phyloP scores from a whole-genome alignment of 1,140 invertebrate species.

The Solenopsis fugax region DNA sequence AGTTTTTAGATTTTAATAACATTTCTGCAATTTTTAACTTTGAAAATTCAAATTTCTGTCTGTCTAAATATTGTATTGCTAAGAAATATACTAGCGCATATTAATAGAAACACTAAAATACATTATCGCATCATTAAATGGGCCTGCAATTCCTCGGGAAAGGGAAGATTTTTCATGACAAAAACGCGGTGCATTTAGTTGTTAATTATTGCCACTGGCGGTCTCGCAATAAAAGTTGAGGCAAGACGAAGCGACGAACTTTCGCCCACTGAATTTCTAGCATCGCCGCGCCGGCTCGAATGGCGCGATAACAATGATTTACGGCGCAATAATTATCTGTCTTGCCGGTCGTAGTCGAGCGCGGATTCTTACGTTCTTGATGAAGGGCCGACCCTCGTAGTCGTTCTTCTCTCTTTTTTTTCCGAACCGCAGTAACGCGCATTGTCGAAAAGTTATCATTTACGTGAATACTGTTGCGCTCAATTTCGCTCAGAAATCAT shows the following conservation, averaged over 20 bases:
- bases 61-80: neutral
- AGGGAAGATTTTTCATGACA: neutral
- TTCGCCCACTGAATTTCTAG: slow-evolving; percentile 63
- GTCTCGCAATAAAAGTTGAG: slow-evolving; percentile 65
- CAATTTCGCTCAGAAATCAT: slow-evolving; percentile 64
- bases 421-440: slow-evolving; percentile 50
- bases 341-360: slow-evolving; percentile 45
- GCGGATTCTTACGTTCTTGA: slow-evolving; percentile 42
- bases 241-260: slow-evolving; percentile 64
- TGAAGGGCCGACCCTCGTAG: slow-evolving; percentile 2
- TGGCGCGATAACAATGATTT: slow-evolving; percentile 77
- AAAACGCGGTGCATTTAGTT: slow-evolving; percentile 38
- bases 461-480: neutral
- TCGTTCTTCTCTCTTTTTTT: slow-evolving; percentile 56
- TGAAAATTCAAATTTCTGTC: neutral
- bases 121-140: neutral
- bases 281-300: slow-evolving; percentile 25
- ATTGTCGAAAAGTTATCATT: slow-evolving; percentile 72
- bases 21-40: neutral
- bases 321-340: slow-evolving; percentile 78
- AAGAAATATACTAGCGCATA: neutral
- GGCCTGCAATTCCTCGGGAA: neutral
- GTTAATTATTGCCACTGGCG: slow-evolving; percentile 57
- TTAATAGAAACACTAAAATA: neutral
- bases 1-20: neutral